Conservation (phyloP, 2,113 vertebrate species). For the Carassius carassius region DNA sequence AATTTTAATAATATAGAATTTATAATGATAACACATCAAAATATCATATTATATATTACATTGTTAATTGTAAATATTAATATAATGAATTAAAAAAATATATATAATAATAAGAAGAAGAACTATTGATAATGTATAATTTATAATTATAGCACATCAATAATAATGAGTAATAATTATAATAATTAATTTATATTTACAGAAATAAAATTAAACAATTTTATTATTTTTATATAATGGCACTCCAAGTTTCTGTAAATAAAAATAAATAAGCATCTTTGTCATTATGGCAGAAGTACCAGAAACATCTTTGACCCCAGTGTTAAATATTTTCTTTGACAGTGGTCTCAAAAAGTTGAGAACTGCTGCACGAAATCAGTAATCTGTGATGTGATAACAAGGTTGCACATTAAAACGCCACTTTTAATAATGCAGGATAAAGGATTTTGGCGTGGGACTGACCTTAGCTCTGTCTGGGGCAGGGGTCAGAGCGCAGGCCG, state of each 20-base stretch:
- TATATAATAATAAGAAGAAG: no score
- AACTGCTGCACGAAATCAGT: background rate
- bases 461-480: slow-evolving; percentile 64
- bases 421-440: background rate
- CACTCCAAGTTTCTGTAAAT: background rate
- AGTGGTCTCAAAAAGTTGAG: background rate
- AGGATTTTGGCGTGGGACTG: slow-evolving; percentile 23
- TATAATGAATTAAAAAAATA: background rate
- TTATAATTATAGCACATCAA: background rate
- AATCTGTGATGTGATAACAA: background rate
- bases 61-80: background rate
- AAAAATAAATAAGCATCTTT: no score
- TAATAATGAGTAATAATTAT: background rate
- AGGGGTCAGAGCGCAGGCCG: slow-evolving; percentile 58
- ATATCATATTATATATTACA: background rate
- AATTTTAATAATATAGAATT: no score
- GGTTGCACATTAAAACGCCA: background rate
- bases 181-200: background rate
- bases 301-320: background rate
- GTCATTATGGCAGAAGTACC: background rate
- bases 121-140: background rate
- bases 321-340: background rate
- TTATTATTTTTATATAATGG: background rate
- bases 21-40: no score
- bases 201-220: background rate